Conservation (phyloP, 1,140 invertebrate genomes). For the Caenorhabditis inopinata region DNA sequence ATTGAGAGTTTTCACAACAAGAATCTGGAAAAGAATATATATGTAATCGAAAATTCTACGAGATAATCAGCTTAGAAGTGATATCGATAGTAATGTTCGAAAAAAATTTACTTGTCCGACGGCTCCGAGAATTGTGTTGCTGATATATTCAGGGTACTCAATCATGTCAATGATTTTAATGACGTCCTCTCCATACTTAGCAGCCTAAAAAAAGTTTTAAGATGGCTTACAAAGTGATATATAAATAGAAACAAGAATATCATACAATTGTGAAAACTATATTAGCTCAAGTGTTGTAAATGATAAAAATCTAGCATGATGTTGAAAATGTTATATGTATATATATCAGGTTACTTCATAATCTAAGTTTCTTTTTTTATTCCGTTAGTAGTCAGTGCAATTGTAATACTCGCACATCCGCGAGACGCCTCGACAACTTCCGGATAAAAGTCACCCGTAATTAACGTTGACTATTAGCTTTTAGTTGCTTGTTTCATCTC, state of each 20-base stretch:
- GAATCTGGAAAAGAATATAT: neutral
- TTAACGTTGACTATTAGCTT: constrained; percentile 9
- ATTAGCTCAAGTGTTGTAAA: too few relatives aligned
- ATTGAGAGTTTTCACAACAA: neutral
- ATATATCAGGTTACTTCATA: too few relatives aligned
- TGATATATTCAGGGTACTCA: neutral
- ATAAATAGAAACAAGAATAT: too few relatives aligned
- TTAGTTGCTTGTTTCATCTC: too few relatives aligned
- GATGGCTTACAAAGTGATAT: too few relatives aligned
- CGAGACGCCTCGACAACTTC: neutral
- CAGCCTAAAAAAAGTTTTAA: constrained; percentile 15
- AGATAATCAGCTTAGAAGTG: too few relatives aligned
- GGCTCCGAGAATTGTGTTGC: neutral
- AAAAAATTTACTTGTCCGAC: constrained; percentile 8
- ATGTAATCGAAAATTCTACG: neutral
- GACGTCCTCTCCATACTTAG: neutral
- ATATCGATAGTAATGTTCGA: neutral
- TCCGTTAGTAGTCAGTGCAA: too few relatives aligned
- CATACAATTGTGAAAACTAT: too few relatives aligned
- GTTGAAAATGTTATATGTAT: too few relatives aligned
- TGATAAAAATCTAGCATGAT: too few relatives aligned
- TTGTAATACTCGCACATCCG: too few relatives aligned
- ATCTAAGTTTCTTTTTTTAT: too few relatives aligned
- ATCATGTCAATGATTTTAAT: neutral
- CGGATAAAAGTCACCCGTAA: constrained; percentile 14